Percentiles rank a stretch among this genome's conserved stretches.
phyloP scores from a whole-genome alignment of 2,888 invertebrate genomes.

The Sesia bembeciformis region DNA sequence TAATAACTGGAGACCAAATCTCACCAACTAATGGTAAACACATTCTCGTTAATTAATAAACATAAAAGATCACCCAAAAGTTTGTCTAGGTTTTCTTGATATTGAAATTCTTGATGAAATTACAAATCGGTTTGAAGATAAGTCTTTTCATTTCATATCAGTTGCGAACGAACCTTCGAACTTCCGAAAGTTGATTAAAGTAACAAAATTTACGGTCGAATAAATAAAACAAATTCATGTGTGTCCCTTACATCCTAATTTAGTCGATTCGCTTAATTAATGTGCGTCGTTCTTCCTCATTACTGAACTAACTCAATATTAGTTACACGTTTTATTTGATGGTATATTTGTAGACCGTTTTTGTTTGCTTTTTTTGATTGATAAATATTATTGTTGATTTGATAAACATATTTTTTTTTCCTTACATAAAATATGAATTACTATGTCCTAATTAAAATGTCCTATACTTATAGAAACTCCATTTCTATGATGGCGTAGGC shows the following conservation, averaged over 20 bases:
- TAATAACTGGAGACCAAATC: background rate
- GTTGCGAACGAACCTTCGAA: conserved; percentile 27
- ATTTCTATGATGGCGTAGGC: no score
- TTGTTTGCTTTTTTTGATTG: no score
- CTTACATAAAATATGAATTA: no score
- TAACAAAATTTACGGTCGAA: conserved; percentile 33
- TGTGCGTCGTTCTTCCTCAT: conserved; percentile 3
- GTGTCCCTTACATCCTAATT: conserved; percentile 16
- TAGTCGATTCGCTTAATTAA: conserved; percentile 22
- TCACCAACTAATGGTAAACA: background rate
- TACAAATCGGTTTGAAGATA: conserved; percentile 24
- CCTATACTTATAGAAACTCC: no score
- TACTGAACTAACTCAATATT: no score
- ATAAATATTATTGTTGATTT: no score
- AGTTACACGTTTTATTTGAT: no score
- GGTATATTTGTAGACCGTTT: no score
- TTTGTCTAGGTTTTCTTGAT: conserved; percentile 35
- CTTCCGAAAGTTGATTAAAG: conserved; percentile 44
- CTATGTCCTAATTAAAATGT: no score
- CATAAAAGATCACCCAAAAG: conserved; percentile 62
- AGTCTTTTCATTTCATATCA: conserved; percentile 34
- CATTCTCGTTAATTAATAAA: conserved; percentile 2
- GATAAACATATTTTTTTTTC: no score
- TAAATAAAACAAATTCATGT: conserved; percentile 34
- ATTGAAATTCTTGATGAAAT: conserved; percentile 40